Evolutionary conservation across 2,113 vertebrate species (phyloP).

Genomic region (Globicephala melas): DNA sequence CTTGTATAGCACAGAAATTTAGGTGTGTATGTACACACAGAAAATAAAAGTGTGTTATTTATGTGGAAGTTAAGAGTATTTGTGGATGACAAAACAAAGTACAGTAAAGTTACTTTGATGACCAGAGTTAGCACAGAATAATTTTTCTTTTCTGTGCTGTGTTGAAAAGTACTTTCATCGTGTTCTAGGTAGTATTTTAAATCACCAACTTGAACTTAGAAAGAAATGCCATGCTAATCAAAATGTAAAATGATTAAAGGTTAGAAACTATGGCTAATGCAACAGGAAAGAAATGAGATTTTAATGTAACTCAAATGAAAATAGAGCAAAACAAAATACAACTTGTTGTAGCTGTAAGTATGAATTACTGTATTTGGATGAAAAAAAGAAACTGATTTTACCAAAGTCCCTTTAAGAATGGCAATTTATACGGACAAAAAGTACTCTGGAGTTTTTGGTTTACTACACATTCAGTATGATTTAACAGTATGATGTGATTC

Average conservation of each 20-base stretch:
- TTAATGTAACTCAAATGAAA: neutral
- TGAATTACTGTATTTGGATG: neutral
- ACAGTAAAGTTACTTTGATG: neutral
- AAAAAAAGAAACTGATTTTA: neutral
- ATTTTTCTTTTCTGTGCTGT: neutral
- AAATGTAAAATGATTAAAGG: conserved; percentile 23
- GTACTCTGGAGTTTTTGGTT: neutral
- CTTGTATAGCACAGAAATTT: neutral
- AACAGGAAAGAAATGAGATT: neutral
- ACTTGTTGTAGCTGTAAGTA: neutral
- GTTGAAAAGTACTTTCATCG: neutral
- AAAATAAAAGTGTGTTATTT: neutral
- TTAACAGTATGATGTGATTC: neutral
- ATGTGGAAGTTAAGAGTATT: neutral
- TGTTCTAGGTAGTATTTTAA: neutral
- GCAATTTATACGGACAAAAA: neutral
- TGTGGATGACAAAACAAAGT: neutral
- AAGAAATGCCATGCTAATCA: conserved; percentile 33
- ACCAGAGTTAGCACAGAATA: neutral
- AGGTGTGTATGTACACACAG: no score
- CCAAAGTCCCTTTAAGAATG: neutral
- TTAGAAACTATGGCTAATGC: neutral
- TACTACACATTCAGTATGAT: neutral
- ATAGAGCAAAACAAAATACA: neutral
- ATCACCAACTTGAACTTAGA: conserved; percentile 1